These are phyloP conservation scores for Erannis defoliaria DNA, from an alignment of 2,888 invertebrate species.

Conservation along the genomic window DNA sequence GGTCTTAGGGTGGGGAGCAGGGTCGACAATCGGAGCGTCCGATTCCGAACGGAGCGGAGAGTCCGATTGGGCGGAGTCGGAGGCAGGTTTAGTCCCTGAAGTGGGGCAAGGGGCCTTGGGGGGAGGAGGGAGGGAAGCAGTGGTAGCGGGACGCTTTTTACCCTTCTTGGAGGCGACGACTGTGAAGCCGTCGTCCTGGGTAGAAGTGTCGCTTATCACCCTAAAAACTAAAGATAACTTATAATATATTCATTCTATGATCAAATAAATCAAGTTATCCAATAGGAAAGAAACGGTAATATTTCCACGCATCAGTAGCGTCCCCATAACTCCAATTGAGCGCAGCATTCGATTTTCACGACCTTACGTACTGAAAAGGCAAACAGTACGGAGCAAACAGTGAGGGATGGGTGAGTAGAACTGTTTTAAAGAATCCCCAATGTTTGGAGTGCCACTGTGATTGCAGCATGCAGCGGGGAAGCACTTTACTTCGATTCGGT, in stretches of 20 bases:
- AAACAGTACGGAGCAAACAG: slow-evolving; percentile 35
- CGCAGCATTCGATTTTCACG: slow-evolving; percentile 11
- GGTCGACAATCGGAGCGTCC: too few species aligned
- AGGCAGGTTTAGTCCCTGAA: too few species aligned
- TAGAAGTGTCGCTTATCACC: too few species aligned
- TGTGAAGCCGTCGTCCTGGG: too few species aligned
- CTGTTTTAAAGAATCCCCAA: slow-evolving; percentile 56
- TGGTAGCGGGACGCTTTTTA: too few species aligned
- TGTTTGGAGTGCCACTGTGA: slow-evolving; percentile 56
- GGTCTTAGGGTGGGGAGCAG: too few species aligned
- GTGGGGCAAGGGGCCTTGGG: too few species aligned
- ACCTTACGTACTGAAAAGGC: slow-evolving; percentile 25
- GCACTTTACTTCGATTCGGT: slow-evolving; percentile 49
- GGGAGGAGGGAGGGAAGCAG: too few species aligned
- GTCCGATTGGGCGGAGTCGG: too few species aligned
- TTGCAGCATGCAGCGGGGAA: slow-evolving; percentile 54
- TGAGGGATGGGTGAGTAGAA: slow-evolving; percentile 47
- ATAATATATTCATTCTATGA: background rate
- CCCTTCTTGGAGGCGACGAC: too few species aligned
- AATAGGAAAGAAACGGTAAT: background rate
- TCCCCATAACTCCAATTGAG: slow-evolving; percentile 11
- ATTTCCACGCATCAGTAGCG: slow-evolving; percentile 12
- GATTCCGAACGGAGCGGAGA: too few species aligned
- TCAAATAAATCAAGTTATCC: slow-evolving; percentile 4
- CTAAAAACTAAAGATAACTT: too few species aligned